phyloP scores from a whole-genome alignment of 2,797 vertebrate genomes.

The Perodicticus potto region DNA sequence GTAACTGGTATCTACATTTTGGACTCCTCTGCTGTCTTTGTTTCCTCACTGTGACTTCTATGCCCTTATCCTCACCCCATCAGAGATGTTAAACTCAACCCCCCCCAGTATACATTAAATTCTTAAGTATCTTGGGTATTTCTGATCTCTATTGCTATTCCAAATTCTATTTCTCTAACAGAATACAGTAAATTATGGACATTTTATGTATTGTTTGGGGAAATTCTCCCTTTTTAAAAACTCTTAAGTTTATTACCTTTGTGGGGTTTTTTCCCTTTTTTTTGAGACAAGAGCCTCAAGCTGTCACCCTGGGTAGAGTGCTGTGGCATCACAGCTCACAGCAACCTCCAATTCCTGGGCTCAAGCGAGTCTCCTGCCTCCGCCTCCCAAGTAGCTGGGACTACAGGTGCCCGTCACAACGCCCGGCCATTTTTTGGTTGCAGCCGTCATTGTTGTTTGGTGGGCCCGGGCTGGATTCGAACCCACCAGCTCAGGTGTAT shows the following conservation, averaged over 20 bases:
- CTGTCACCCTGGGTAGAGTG: no score
- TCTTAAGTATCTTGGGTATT: background rate
- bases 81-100: background rate
- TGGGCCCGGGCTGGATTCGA: no score
- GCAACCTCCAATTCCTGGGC: no score
- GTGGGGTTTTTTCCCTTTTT: no score
- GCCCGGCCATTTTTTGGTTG: no score
- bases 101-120: background rate
- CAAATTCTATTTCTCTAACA: conserved; percentile 44
- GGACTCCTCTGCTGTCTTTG: background rate
- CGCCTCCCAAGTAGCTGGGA: no score
- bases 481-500: no score
- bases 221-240: conserved; percentile 25
- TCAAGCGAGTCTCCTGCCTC: no score
- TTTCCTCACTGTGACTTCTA: conserved; percentile 27
- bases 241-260: conserved; percentile 40
- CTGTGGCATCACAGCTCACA: no score
- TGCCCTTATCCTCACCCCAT: background rate
- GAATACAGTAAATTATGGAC: background rate
- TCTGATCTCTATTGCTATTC: conserved; percentile 17
- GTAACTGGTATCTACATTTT: background rate
- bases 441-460: no score
- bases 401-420: no score
- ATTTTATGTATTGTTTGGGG: background rate
- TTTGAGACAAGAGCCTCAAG: no score